Evolutionary conservation across 2,797 vertebrate species (phyloP).

Genomic region (Coregonus suidteri): DNA sequence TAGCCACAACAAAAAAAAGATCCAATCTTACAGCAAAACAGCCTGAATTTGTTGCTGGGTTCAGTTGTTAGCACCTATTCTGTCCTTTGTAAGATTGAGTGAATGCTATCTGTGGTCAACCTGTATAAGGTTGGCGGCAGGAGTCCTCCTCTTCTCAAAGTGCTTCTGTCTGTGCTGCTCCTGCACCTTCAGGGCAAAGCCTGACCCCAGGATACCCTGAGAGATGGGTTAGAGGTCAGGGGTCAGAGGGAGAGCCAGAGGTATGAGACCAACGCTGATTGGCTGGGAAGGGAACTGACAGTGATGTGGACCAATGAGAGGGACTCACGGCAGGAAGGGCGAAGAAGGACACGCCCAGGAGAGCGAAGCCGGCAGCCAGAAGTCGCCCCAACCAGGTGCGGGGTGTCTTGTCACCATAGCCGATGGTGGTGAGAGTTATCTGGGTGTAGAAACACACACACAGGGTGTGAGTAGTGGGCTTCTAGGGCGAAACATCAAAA

Average conservation of each 20-base stretch:
- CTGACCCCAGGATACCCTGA: slow-evolving; percentile 96
- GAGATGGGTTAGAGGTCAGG: slow-evolving; percentile 16
- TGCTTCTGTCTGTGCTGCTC: slow-evolving; percentile 99
- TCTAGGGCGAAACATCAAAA: too few species aligned
- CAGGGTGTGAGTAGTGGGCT: too few species aligned
- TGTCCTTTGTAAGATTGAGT: slow-evolving; percentile 22
- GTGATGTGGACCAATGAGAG: neutral
- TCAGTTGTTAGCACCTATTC: too few species aligned
- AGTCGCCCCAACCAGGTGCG: slow-evolving; percentile 94
- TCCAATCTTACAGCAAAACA: neutral
- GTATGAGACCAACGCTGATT: neutral
- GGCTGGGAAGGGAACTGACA: neutral
- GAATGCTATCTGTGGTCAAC: slow-evolving; percentile 46
- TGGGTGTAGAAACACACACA: slow-evolving; percentile 53
- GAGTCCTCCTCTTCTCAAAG: slow-evolving; percentile 96
- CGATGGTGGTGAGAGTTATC: slow-evolving; percentile 97
- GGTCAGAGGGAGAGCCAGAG: slow-evolving; percentile 21
- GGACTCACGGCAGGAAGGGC: slow-evolving; percentile 92
- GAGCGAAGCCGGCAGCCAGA: slow-evolving; percentile 91
- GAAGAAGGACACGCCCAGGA: slow-evolving; percentile 97
- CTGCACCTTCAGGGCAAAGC: slow-evolving; percentile 97
- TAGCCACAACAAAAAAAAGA: neutral
- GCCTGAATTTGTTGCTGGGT: neutral
- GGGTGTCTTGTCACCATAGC: slow-evolving; percentile 97
- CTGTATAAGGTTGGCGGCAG: slow-evolving; percentile 95